Evolutionary conservation across 1,140 invertebrate species (phyloP), one percentile per base, ranked within the genome.

Genomic region (Bilobella aurantiaca): DNA sequence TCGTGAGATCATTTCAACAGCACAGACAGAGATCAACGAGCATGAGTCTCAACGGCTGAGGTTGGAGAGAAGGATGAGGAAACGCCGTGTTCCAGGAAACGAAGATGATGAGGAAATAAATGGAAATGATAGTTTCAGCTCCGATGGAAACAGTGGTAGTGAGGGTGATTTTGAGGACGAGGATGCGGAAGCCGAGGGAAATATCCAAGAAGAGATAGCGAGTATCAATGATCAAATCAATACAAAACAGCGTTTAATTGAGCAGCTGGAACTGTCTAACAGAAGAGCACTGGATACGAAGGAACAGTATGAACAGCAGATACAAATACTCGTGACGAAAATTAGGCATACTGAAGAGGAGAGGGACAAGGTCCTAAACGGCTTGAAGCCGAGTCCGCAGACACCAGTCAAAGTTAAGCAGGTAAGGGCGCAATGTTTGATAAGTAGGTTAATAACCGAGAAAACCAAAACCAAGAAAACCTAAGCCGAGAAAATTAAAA

Each of bases 271-370:
- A 76, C 77, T 87, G 25, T 91, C 89, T 14, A 91, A 98, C 75
- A 82, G 86, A 56, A 79, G 91, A 56, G 80, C 97, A 66, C 84
- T 89, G 37, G 84, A 86, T 0, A 86, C 98, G 82, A 85, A 86
- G 58, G 83, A 87, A 66, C 90, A 97, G 73, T 98, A 98, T 78
- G 96, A 98, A 78, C 89, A 94, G 46, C 94, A 98, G 75, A 79
- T 99, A n/a, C 79, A 84, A 42, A 87, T 90, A 57, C 78, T 98
- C n/a, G 87, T 91, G 74, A 84, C 84, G 2, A 87, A 88, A 73
- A 98, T 98, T 56, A 84, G 83, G 68, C 87, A 88, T 68, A 97
- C 93, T 0, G 89, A 96, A 77, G 85, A 90, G 58, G 96, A 98
- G 79, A 81, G 93, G 53, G 95, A 98, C 77, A 91, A 91, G 75